A percentile compares a stretch with the other conserved stretches of the same genome.
Conservation (phyloP, 2,888 invertebrate genomes). For the Dexiosoma caninum region DNA sequence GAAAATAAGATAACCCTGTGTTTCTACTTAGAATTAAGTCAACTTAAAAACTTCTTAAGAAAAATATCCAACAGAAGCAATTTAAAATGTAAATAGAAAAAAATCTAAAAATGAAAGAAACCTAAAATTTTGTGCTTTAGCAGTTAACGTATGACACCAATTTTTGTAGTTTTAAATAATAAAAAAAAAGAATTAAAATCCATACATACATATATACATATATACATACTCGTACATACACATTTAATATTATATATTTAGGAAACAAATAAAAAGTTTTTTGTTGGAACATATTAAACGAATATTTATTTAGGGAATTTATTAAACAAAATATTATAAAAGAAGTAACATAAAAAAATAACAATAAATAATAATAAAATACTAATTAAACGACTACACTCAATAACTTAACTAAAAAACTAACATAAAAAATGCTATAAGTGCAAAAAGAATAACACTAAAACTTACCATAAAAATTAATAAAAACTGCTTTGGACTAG, state of each 20-base stretch:
- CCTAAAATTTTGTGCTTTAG: slow-evolving; percentile 70
- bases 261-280: slow-evolving; percentile 24
- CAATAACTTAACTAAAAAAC: not conserved
- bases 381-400: not conserved
- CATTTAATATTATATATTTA: slow-evolving; percentile 44
- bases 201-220: slow-evolving; percentile 38
- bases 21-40: slow-evolving; percentile 26
- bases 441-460: not conserved
- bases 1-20: slow-evolving; percentile 39
- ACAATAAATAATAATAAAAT: not conserved
- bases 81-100: slow-evolving; percentile 54
- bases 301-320: slow-evolving; percentile 74
- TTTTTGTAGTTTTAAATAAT: slow-evolving; percentile 59
- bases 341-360: not conserved
- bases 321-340: slow-evolving; percentile 52
- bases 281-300: slow-evolving; percentile 60
- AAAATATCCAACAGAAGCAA: slow-evolving; percentile 39
- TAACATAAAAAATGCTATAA: slow-evolving; percentile 30
- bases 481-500: not conserved
- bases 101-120: slow-evolving; percentile 17
- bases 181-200: slow-evolving; percentile 1
- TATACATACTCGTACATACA: slow-evolving; percentile 22
- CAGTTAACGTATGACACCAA: slow-evolving; percentile 72
- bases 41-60: not conserved
- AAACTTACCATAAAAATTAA: not conserved